Conservation (phyloP, 2,888 invertebrate genomes). For the Glomeris marginata region DNA sequence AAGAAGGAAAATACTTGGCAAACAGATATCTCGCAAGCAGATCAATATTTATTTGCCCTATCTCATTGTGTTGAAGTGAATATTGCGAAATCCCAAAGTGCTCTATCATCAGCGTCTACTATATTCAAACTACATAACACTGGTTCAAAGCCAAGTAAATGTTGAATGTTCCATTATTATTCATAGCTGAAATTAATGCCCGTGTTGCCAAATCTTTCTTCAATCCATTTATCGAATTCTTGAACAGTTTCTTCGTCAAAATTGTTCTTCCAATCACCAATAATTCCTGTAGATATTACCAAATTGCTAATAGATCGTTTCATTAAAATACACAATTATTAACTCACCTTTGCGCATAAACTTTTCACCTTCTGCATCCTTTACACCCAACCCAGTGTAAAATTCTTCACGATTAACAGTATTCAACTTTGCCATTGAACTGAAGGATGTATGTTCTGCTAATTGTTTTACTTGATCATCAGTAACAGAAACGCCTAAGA, state of each 20-base stretch:
- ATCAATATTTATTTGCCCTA: no score
- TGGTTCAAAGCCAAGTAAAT: no score
- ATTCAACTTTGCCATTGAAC: neutral
- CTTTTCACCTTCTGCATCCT: neutral
- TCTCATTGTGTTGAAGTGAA: no score
- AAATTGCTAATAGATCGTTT: neutral
- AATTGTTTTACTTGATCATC: neutral
- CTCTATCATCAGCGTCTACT: no score
- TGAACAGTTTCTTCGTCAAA: conserved; percentile 7
- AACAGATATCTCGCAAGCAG: no score
- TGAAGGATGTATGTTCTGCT: neutral
- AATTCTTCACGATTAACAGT: conserved; percentile 1
- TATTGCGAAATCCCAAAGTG: no score
- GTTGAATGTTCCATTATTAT: no score
- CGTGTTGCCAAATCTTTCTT: conserved; percentile 5
- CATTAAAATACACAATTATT: neutral
- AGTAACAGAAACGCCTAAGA: neutral
- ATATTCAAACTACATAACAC: no score
- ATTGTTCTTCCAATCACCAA: conserved; percentile 13
- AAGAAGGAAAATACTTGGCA: no score
- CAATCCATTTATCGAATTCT: conserved; percentile 9
- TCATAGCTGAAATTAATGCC: conserved; percentile 11
- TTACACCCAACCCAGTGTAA: neutral
- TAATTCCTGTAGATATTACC: conserved; percentile 2
- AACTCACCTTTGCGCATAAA: conserved; percentile 6